phyloP scores from a whole-genome alignment of 2,113 vertebrate genomes.

The Terrapene triunguis region DNA sequence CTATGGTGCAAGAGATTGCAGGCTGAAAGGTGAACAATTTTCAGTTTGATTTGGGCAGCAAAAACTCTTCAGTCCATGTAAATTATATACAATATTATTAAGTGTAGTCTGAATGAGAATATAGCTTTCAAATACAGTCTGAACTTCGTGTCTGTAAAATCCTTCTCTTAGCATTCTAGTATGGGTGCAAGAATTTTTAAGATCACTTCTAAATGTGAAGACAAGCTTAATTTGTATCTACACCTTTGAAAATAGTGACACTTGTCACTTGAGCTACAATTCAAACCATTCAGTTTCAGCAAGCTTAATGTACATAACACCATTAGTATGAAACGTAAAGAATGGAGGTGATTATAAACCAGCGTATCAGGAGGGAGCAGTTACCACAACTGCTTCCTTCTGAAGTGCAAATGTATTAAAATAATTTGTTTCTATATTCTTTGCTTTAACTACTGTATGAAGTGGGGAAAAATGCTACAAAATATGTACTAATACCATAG shows the following conservation, averaged over 20 bases:
- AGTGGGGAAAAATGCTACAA: neutral
- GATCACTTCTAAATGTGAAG: neutral
- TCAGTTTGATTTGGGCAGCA: neutral
- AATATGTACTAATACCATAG: neutral
- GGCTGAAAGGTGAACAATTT: neutral
- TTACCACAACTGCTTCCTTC: neutral
- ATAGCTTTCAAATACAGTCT: neutral
- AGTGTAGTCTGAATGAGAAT: neutral
- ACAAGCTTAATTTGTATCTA: neutral
- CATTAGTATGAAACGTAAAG: neutral
- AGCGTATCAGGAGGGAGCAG: neutral
- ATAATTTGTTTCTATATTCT: slow-evolving; percentile 18
- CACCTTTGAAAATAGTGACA: neutral
- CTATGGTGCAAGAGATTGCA: neutral
- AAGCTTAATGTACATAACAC: neutral
- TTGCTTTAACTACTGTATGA: neutral
- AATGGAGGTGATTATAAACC: neutral
- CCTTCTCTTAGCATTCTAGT: neutral
- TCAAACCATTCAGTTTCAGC: neutral
- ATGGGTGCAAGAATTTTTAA: neutral
- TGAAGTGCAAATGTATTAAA: slow-evolving; percentile 37
- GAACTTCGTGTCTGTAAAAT: neutral
- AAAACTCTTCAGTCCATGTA: neutral
- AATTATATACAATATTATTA: neutral
- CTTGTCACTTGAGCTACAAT: slow-evolving; percentile 6